Percentiles rank a stretch among this genome's conserved stretches.
Evolutionary conservation across 92 coral and sea anemone genomes (phyloP).

Genomic region (Montipora capitata): DNA sequence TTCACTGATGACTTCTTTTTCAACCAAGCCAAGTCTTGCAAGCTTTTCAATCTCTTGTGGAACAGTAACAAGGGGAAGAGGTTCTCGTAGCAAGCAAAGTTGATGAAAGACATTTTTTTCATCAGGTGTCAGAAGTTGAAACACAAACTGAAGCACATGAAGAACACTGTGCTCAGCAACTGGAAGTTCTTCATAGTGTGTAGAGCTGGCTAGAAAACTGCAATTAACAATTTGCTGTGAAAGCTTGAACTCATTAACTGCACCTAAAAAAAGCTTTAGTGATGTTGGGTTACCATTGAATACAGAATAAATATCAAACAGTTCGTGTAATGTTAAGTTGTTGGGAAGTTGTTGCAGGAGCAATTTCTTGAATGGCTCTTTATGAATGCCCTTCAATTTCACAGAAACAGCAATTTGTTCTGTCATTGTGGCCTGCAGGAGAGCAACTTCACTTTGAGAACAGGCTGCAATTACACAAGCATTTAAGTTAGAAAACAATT

Average conservation of each 20-base stretch:
- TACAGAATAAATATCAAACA: conserved; percentile 18
- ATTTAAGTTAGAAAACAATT: conserved; percentile 53
- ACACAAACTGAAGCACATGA: conserved; percentile 24
- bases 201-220: background rate
- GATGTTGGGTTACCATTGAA: conserved; percentile 74
- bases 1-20: conserved; percentile 16
- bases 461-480: conserved; percentile 45
- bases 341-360: background rate
- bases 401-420: conserved; percentile 22
- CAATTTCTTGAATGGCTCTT: conserved; percentile 1
- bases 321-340: conserved; percentile 3
- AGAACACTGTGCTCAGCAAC: background rate
- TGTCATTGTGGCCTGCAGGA: conserved; percentile 2
- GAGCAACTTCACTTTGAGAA: background rate
- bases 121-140: conserved; percentile 10
- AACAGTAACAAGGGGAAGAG: conserved; percentile 67
- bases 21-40: conserved; percentile 58
- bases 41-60: conserved; percentile 41
- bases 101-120: conserved; percentile 60
- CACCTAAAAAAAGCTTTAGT: conserved; percentile 57
- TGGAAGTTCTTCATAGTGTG: background rate
- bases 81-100: conserved; percentile 80
- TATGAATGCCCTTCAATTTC: conserved; percentile 57
- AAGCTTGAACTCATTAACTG: conserved; percentile 39
- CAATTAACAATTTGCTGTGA: conserved; percentile 31